phyloP scores from a whole-genome alignment of 2,888 invertebrate genomes.

The Bugulina stolonifera region DNA sequence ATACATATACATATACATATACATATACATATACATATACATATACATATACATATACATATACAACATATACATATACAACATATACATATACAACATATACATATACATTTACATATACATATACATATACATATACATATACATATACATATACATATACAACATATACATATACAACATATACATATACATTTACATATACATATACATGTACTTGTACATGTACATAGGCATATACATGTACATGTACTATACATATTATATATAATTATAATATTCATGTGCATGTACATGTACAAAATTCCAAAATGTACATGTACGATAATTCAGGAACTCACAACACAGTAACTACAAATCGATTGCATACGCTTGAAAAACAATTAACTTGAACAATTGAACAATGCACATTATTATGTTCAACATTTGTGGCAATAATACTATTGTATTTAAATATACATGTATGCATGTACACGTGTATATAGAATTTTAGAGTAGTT shows the following conservation, averaged over 20 bases:
- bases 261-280: too few relatives aligned
- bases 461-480: too few relatives aligned
- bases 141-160: background rate
- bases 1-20: background rate
- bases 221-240: background rate
- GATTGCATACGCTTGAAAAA: too few relatives aligned
- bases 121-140: background rate
- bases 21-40: background rate
- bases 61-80: background rate
- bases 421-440: too few relatives aligned
- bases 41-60: background rate
- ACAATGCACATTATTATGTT: too few relatives aligned
- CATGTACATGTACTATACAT: background rate
- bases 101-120: background rate
- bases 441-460: too few relatives aligned
- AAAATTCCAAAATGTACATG: too few relatives aligned
- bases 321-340: too few relatives aligned
- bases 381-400: too few relatives aligned
- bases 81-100: background rate
- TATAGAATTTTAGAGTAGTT: too few relatives aligned
- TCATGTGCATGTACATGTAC: too few relatives aligned
- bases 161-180: background rate
- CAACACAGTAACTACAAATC: too few relatives aligned
- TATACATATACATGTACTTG: background rate
- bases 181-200: background rate